These are phyloP conservation scores for Pantala flavescens DNA, from an alignment of 1,140 invertebrate genomes.

Conservation along the genomic window DNA sequence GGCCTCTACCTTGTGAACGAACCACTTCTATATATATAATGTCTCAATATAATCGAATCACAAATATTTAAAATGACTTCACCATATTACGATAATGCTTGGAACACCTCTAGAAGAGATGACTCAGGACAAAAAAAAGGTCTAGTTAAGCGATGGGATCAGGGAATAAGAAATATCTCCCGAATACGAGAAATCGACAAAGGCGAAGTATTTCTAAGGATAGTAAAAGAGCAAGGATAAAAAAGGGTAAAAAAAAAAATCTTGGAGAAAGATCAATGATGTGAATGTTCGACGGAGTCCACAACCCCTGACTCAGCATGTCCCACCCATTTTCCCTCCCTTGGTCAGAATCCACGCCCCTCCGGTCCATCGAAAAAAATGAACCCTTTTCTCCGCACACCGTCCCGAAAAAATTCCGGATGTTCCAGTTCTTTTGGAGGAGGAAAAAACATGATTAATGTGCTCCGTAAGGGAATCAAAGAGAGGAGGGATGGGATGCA, in stretches of 20 bases:
- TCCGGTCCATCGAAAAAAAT: not conserved
- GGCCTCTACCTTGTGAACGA: no score
- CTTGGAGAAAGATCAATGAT: conserved; percentile 9
- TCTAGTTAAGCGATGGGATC: no score
- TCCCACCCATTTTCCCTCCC: not conserved
- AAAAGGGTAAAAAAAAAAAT: not conserved
- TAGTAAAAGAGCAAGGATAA: not conserved
- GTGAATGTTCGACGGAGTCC: not conserved
- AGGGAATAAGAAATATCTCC: no score
- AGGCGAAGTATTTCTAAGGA: not conserved
- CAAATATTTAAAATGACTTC: no score
- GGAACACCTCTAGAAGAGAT: no score
- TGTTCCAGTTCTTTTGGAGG: conserved; percentile 1
- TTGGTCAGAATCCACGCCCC: not conserved
- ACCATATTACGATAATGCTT: no score
- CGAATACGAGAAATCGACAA: not conserved
- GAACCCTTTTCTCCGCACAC: not conserved
- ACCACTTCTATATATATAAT: no score
- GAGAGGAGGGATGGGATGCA: not conserved
- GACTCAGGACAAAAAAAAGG: no score
- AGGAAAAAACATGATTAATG: conserved; percentile 10
- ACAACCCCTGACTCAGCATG: not conserved
- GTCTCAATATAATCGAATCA: no score
- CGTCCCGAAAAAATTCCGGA: not conserved
- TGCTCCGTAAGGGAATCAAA: not conserved